Conservation (phyloP, 2,113 vertebrate genomes). For the Percopsis transmontana region DNA sequence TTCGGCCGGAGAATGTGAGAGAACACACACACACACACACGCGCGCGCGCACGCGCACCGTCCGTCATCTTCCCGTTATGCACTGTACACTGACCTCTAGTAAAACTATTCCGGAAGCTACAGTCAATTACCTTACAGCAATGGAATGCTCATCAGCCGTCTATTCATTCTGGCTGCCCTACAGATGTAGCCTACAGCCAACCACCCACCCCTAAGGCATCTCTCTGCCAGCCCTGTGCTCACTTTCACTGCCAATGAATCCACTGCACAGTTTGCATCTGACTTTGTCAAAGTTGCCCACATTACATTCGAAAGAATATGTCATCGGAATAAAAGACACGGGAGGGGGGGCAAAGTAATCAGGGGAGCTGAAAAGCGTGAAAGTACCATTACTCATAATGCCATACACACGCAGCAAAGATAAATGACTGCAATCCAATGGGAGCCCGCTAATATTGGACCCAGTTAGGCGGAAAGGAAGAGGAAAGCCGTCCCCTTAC, state of each 20-base stretch:
- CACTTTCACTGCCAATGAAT: conserved; percentile 15
- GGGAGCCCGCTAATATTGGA: conserved; percentile 63
- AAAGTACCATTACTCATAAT: conserved; percentile 80
- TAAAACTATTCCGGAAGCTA: background rate
- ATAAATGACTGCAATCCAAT: conserved; percentile 75
- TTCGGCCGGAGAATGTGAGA: too few relatives aligned
- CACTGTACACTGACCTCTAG: conserved; percentile 7
- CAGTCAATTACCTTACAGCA: background rate
- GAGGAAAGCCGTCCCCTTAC: background rate
- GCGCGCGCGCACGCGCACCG: too few relatives aligned
- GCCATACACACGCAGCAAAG: conserved; percentile 70
- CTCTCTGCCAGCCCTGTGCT: conserved; percentile 7
- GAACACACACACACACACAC: too few relatives aligned
- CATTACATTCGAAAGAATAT: conserved; percentile 65
- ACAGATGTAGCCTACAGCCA: conserved; percentile 22
- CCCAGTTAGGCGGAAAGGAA: conserved; percentile 56
- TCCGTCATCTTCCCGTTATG: too few relatives aligned
- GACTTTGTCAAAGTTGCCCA: conserved; percentile 70
- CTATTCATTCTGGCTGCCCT: conserved; percentile 12
- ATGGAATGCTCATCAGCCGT: conserved; percentile 3
- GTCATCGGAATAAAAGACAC: conserved; percentile 67
- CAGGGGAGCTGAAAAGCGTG: conserved; percentile 73
- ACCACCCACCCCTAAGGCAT: background rate
- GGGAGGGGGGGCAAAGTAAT: conserved; percentile 71
- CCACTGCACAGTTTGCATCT: conserved; percentile 45